Evolutionary conservation across 2,797 vertebrate species (phyloP).

Genomic region (Pteropus rufus): DNA sequence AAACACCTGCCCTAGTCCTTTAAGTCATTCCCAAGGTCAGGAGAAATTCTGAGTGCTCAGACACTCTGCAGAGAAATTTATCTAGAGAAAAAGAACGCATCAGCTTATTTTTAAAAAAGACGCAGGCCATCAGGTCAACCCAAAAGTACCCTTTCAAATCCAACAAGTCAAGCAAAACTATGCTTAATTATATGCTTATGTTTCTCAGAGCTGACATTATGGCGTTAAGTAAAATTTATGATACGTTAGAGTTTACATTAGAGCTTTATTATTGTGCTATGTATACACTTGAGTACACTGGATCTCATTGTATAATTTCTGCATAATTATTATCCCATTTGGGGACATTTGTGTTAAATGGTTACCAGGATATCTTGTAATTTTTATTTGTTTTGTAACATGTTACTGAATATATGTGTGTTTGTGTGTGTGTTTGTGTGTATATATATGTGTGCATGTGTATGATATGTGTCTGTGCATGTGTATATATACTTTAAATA

Average conservation of each 20-base stretch:
- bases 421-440: too few species aligned
- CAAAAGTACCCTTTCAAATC: slow-evolving; percentile 61
- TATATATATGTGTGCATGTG: neutral
- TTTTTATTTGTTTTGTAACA: slow-evolving; percentile 25
- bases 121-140: slow-evolving; percentile 21
- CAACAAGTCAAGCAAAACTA: slow-evolving; percentile 53
- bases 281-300: neutral
- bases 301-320: slow-evolving; percentile 47
- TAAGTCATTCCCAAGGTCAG: neutral
- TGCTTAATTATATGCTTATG: slow-evolving; percentile 45
- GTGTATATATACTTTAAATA: neutral
- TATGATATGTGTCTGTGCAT: neutral
- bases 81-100: slow-evolving; percentile 56
- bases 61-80: slow-evolving; percentile 30
- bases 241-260: slow-evolving; percentile 36
- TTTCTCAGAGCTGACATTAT: slow-evolving; percentile 36
- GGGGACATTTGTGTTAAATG: slow-evolving; percentile 26
- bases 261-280: slow-evolving; percentile 43
- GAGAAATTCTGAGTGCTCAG: slow-evolving; percentile 8
- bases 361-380: neutral
- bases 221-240: slow-evolving; percentile 51
- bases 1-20: neutral
- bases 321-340: slow-evolving; percentile 48
- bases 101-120: slow-evolving; percentile 56
- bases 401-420: neutral